Evolutionary conservation across 2,888 invertebrate genomes (phyloP).

Genomic region (Chrysomela aeneicollis): DNA sequence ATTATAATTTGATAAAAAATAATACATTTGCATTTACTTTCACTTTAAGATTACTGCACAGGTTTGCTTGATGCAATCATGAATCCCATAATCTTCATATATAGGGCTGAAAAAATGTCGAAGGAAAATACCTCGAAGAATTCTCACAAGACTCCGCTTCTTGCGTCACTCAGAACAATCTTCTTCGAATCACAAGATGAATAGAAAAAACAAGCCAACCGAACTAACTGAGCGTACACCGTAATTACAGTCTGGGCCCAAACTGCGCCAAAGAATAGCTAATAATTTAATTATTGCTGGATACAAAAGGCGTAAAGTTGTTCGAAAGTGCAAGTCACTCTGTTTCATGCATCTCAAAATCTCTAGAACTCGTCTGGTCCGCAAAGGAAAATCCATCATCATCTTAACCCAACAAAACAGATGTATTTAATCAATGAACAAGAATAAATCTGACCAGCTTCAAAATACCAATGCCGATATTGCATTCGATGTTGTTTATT

Average conservation of each 20-base stretch:
- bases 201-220: slow-evolving; percentile 4
- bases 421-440: too few relatives aligned
- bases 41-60: too few relatives aligned
- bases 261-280: slow-evolving; percentile 35
- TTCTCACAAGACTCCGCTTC: not conserved
- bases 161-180: not conserved
- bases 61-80: too few relatives aligned
- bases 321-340: slow-evolving; percentile 41
- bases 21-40: too few relatives aligned
- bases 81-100: not conserved
- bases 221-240: slow-evolving; percentile 3
- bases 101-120: not conserved
- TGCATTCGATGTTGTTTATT: too few relatives aligned
- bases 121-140: not conserved
- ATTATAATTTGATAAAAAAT: too few relatives aligned
- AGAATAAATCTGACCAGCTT: too few relatives aligned
- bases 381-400: not conserved
- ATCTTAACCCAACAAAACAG: too few relatives aligned
- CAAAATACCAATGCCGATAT: too few relatives aligned
- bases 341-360: slow-evolving; percentile 24
- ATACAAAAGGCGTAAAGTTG: slow-evolving; percentile 39
- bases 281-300: slow-evolving; percentile 42
- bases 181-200: slow-evolving; percentile 1
- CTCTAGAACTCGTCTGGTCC: not conserved
- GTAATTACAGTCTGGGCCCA: slow-evolving; percentile 27